phyloP scores from a whole-genome alignment of 2,113 vertebrate genomes.

The Corythaeola cristata region DNA sequence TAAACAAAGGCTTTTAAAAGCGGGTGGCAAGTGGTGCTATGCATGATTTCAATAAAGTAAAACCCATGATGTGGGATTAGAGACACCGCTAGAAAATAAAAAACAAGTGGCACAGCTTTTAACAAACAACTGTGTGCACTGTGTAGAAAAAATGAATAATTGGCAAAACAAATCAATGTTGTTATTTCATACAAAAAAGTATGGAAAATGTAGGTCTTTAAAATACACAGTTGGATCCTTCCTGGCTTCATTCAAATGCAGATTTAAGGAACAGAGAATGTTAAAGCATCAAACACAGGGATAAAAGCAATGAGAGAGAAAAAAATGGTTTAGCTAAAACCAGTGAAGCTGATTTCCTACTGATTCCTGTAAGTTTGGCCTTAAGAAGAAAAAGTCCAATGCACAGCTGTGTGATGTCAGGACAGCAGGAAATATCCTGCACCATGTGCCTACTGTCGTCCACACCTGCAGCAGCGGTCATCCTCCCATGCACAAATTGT shows the following conservation, averaged over 20 bases:
- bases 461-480: neutral
- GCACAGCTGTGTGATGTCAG: conserved; percentile 7
- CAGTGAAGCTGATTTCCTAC: neutral
- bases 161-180: conserved; percentile 49
- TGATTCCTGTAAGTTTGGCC: neutral
- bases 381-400: neutral
- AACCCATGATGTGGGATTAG: conserved; percentile 13
- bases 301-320: neutral
- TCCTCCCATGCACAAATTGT: neutral
- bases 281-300: conserved; percentile 4
- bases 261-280: neutral
- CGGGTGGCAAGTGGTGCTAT: neutral
- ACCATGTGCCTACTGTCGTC: neutral
- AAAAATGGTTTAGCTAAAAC: neutral
- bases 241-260: neutral
- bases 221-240: conserved; percentile 23
- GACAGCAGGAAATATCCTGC: neutral
- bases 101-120: conserved; percentile 36
- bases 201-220: conserved; percentile 21
- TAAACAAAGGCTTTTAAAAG: conserved; percentile 48
- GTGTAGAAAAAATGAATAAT: conserved; percentile 11
- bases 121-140: conserved; percentile 3
- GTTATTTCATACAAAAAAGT: conserved; percentile 15
- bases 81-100: conserved; percentile 2
- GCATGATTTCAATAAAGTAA: conserved; percentile 40